Evolutionary conservation across 2,888 invertebrate genomes (phyloP), one percentile per base, ranked within the genome.

Genomic region (Noctua pronuba): DNA sequence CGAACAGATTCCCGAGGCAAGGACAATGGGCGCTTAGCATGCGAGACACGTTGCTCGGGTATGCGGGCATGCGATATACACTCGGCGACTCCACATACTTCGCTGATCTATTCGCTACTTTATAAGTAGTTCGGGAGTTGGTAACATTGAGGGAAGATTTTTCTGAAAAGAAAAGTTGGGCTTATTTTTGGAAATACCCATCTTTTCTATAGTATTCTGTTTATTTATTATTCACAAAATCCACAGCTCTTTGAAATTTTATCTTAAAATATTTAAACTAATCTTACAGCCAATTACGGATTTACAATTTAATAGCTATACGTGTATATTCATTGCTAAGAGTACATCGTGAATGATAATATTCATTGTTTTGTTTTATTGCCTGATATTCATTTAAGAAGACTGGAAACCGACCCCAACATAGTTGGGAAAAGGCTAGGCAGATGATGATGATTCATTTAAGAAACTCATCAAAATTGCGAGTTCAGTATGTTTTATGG

Each of bases 11-110:
- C 89, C 85, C 87, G 58, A 73, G 44, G 67, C 89, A 89, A 90
- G 88, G 90, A 89, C 92, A 91, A 87, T 88, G 77, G 75, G 77
- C 72, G 85, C 85, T 93, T 91, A 90, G 85, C 88, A 92, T 93
- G 89, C 92, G 68, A 78, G 73, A 69, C 92, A 90, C 92, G 93
- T 77, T 77, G 79, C 77, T 46, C 69, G 75, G 79, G 87, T 84
- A 89, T 88, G 88, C 83, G 78, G 49, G 82, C 80, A 69, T 87
- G 79, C 79, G 80, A 86, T 83, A 83, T 65, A 77, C 77, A 73
- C 65, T 70, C 68, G 68, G 66, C 70, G 68, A 73, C 79, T 75
- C 73, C 75, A 80, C 78, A 83, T 60, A 79, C 72, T 69, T 35
- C 62, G 72, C 74, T 86, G 76, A 83, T 85, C 84, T 73, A 77